Conservation (phyloP, 2,888 invertebrate genomes). For the Scaptomyza caliginosa region DNA sequence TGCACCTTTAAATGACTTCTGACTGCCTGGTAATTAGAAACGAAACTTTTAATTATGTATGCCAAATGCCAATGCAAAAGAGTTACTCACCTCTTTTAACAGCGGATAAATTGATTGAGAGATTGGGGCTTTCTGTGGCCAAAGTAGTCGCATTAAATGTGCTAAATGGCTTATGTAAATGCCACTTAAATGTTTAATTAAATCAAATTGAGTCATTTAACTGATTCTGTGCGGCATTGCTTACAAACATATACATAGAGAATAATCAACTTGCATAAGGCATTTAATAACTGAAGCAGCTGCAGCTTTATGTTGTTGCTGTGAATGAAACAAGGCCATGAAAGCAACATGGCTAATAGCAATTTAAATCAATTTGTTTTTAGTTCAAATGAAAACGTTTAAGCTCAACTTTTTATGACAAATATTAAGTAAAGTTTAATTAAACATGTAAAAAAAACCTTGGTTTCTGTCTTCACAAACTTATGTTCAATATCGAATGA, state of each 20-base stretch:
- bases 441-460: too few relatives aligned
- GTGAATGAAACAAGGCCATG: constrained; percentile 17
- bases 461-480: too few relatives aligned
- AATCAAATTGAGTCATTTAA: constrained; percentile 72
- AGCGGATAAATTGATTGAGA: neutral
- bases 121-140: constrained; percentile 15
- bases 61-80: constrained; percentile 34
- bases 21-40: constrained; percentile 55
- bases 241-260: neutral
- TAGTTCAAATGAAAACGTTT: neutral
- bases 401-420: neutral
- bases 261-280: constrained; percentile 15
- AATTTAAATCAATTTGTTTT: neutral
- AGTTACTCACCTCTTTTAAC: constrained; percentile 1
- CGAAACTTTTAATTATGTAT: constrained; percentile 64
- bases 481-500: neutral
- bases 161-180: constrained; percentile 71
- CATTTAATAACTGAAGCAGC: constrained; percentile 15
- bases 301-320: neutral
- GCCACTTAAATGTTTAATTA: constrained; percentile 67
- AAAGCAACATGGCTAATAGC: constrained; percentile 3
- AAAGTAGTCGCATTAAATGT: constrained; percentile 51
- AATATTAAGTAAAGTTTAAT: neutral
- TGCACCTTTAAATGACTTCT: constrained; percentile 64
- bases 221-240: constrained; percentile 42